These are phyloP conservation scores for Forbesichthys papilliferus DNA, from an alignment of 2,113 vertebrate species.

Conservation along the genomic window DNA sequence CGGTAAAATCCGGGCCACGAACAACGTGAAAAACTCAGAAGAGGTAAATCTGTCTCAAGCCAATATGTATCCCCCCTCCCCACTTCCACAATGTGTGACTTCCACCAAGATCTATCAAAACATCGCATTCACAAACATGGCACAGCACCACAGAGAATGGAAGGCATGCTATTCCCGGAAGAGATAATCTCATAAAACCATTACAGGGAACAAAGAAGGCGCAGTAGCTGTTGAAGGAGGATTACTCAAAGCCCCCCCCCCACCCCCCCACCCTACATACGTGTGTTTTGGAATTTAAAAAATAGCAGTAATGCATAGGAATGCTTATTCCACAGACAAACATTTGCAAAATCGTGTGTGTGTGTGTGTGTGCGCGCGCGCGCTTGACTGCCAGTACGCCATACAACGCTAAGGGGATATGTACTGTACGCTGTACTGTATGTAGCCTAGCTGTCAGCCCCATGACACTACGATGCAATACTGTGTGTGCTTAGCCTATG, in stretches of 20 bases:
- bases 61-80: constrained; percentile 54
- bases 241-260: constrained; percentile 50
- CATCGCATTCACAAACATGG: constrained; percentile 67
- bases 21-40: constrained; percentile 58
- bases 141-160: constrained; percentile 43
- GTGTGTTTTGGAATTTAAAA: constrained; percentile 30
- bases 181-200: constrained; percentile 78
- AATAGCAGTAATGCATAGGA: constrained; percentile 41
- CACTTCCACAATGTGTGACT: constrained; percentile 49
- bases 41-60: constrained; percentile 67
- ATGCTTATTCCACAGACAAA: constrained; percentile 36
- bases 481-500: too few species aligned
- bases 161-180: constrained; percentile 63
- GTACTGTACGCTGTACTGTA: too few species aligned
- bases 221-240: constrained; percentile 58
- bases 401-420: too few species aligned
- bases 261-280: not conserved
- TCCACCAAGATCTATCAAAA: constrained; percentile 57
- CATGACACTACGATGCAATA: too few species aligned
- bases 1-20: constrained; percentile 38
- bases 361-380: not conserved
- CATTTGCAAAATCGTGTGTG: not conserved
- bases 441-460: too few species aligned
- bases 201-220: constrained; percentile 72
- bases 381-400: too few species aligned